Percentiles rank a stretch among this genome's conserved stretches.
These are phyloP conservation scores for Lasioglossum lativentre DNA, from an alignment of 2,888 invertebrate species.

Conservation along the genomic window DNA sequence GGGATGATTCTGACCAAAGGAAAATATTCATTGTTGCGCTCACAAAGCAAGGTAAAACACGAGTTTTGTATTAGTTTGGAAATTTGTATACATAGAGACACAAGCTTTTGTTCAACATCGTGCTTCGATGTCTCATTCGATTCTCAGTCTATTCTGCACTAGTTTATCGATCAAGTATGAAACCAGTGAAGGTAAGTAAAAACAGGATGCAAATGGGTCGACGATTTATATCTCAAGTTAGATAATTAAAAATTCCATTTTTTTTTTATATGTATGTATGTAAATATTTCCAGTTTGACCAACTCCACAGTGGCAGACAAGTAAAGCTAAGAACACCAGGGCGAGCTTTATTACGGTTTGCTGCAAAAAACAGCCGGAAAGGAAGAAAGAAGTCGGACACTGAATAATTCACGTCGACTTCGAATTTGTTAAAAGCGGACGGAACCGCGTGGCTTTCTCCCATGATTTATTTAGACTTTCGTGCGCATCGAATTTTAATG, in stretches of 20 bases:
- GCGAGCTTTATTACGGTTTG: not conserved
- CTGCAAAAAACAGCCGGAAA: not conserved
- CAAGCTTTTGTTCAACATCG: too few species aligned
- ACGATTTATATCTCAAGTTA: too few species aligned
- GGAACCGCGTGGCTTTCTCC: slow-evolving; percentile 60
- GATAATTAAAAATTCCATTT: too few species aligned
- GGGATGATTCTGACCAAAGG: not conserved
- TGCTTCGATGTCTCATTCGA: too few species aligned
- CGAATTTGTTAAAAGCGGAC: slow-evolving; percentile 30
- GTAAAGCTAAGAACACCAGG: not conserved
- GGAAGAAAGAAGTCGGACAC: not conserved
- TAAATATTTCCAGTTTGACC: too few species aligned
- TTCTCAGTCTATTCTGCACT: too few species aligned
- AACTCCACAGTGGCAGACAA: too few species aligned
- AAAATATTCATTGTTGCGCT: not conserved
- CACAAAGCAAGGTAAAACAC: not conserved
- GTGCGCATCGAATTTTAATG: slow-evolving; percentile 52
- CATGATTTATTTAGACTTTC: slow-evolving; percentile 59
- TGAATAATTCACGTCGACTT: slow-evolving; percentile 25
- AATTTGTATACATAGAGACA: too few species aligned
- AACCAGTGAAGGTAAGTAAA: too few species aligned
- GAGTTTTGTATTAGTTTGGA: not conserved
- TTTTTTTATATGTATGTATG: too few species aligned
- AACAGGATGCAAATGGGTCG: too few species aligned
- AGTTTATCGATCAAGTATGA: too few species aligned